Base-by-base conservation (phyloP, 2,888 invertebrate species). In the Synanthedon vespiformis region DNA sequence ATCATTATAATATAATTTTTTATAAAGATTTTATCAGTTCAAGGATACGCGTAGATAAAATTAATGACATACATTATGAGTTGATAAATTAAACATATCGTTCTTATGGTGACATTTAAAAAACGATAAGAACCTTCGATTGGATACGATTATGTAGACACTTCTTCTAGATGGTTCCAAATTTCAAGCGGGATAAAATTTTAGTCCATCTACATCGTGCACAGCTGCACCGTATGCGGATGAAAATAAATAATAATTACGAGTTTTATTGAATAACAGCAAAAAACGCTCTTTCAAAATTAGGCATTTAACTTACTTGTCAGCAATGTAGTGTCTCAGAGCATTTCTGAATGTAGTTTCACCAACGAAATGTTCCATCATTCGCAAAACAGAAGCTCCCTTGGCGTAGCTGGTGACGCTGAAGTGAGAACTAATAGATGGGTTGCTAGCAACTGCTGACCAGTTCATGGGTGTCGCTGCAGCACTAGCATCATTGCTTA, bases 351-450 rank as follows among this genome's bases (percentile, higher is more conserved):
- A 94, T 0, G 78, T 80, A 0, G 70, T 72, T 0, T 70, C 63
- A 10, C 92, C 91, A 50, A 92, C 78, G 10, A 89, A 80, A 61
- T 92, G 90, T 58, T 90, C 89, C 57, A 93, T 67, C 92, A 92
- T 94, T 53, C 90, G 89, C 22, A 94, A 81, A 0, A 92, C 88
- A 0, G 89, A 74, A 47, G 85, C 89, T 27, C 91, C 92, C 68
- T 94, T 94, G 48, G 89, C 89, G 61, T 94, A 94, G 6, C 92
- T 90, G 52, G 93, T 91, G 16, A 77, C 80, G 63, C 91, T 90
- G 66, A 94, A 94, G 74, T 91, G 90, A 0, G 80, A 73, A 3
- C 74, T 68, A 11, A 93, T 86, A 0, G 91, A 90, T 1, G 82
- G 72, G 16, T 75, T 73, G 55, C 81, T 69, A 0, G 79, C 88